Percentiles rank a stretch among this genome's conserved stretches.
These are phyloP conservation scores for Drosophila grimshawi DNA, from an alignment of 1,140 invertebrate genomes.

Conservation along the genomic window DNA sequence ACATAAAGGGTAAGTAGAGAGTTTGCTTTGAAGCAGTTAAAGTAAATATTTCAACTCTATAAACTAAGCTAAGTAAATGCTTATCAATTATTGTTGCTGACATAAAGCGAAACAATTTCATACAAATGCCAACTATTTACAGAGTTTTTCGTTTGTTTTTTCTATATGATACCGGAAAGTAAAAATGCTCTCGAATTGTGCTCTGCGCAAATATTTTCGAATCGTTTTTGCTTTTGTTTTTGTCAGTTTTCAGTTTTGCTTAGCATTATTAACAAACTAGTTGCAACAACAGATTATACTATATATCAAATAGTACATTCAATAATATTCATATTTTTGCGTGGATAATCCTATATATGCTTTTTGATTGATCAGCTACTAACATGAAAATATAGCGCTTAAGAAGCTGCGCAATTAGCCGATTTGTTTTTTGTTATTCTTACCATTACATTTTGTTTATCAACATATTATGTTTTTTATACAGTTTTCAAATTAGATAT, in stretches of 20 bases:
- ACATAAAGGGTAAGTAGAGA: slow-evolving; percentile 43
- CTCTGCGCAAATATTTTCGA: slow-evolving; percentile 42
- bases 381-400: slow-evolving; percentile 28
- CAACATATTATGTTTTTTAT: slow-evolving; percentile 23
- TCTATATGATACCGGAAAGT: slow-evolving; percentile 1
- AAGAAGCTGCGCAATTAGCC: slow-evolving; percentile 14
- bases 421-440: slow-evolving; percentile 13
- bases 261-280: slow-evolving; percentile 22
- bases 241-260: slow-evolving; percentile 3
- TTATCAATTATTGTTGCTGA: slow-evolving; percentile 40
- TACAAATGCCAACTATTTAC: slow-evolving; percentile 48
- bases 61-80: slow-evolving; percentile 43
- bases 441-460: background rate
- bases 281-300: slow-evolving; percentile 58
- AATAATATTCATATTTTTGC: slow-evolving; percentile 22
- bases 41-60: slow-evolving; percentile 38
- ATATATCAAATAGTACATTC: slow-evolving; percentile 34
- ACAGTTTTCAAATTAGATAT: slow-evolving; percentile 18
- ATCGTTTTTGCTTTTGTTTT: slow-evolving; percentile 4
- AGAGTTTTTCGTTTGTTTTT: slow-evolving; percentile 4
- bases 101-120: slow-evolving; percentile 7
- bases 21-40: slow-evolving; percentile 44
- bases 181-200: slow-evolving; percentile 20
- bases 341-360: slow-evolving; percentile 22
- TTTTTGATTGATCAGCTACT: slow-evolving; percentile 31